A percentile compares a stretch with the other conserved stretches of the same genome.
Evolutionary conservation across 2,888 invertebrate genomes (phyloP).

Genomic region (Phania funesta): DNA sequence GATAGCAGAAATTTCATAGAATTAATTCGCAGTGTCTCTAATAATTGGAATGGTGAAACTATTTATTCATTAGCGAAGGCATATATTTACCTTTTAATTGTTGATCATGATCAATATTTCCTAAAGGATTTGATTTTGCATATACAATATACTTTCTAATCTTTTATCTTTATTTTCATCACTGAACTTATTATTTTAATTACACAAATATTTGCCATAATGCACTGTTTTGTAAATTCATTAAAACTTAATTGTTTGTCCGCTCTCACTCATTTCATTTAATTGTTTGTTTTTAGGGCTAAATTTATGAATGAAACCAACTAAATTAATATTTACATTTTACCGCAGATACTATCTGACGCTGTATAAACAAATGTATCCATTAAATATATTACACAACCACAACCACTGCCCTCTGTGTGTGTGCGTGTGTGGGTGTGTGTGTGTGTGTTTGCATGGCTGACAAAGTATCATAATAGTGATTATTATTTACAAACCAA

Average conservation of each 20-base stretch:
- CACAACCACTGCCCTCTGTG: neutral
- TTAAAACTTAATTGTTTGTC: conserved; percentile 48
- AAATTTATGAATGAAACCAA: conserved; percentile 38
- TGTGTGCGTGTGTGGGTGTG: neutral
- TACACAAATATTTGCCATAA: neutral
- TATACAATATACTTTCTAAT: no score
- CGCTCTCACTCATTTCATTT: conserved; percentile 18
- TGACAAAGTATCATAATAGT: conserved; percentile 31
- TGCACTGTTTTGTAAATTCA: conserved; percentile 19
- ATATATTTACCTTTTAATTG: no score
- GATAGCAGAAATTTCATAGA: no score
- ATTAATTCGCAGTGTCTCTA: no score
- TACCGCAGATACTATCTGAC: conserved; percentile 36
- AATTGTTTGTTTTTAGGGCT: conserved; percentile 32
- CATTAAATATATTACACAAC: neutral
- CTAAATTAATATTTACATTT: conserved; percentile 54
- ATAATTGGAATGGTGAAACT: no score
- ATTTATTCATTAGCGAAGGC: no score
- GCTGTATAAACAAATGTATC: conserved; percentile 2
- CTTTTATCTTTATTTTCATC: no score
- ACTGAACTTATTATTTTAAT: neutral
- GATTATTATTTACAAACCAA: conserved; percentile 51
- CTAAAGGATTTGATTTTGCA: no score
- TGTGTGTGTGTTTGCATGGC: neutral
- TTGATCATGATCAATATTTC: no score